phyloP scores from a whole-genome alignment of 2,888 invertebrate species.

The Omphaloscelis lunosa region DNA sequence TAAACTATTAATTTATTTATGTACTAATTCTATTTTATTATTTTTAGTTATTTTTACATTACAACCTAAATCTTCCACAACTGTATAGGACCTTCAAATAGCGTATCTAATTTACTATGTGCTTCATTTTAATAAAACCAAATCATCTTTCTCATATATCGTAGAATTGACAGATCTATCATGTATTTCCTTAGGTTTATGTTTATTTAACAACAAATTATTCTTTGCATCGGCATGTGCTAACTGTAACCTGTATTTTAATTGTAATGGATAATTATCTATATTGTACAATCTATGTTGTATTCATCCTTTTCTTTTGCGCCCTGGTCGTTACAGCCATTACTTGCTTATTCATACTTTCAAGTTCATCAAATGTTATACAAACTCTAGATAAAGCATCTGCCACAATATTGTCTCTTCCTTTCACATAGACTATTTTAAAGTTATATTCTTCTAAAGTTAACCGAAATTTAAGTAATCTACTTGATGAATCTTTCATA shows the following conservation, averaged over 20 bases:
- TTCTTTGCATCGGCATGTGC: conserved; percentile 27
- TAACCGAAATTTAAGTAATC: conserved; percentile 21
- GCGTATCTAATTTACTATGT: no score
- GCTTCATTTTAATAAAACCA: no score
- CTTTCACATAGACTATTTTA: conserved; percentile 5
- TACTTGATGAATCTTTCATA: conserved; percentile 21
- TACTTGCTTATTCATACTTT: conserved; percentile 6
- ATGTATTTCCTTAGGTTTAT: conserved; percentile 4
- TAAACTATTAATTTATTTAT: no score
- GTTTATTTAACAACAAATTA: conserved; percentile 24
- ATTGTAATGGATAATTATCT: conserved; percentile 21
- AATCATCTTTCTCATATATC: no score
- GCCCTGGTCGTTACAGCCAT: conserved; percentile 17
- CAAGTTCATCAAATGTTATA: conserved; percentile 10
- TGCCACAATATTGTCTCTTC: conserved; percentile 14
- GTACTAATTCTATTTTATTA: no score
- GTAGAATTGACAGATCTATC: conserved; percentile 5
- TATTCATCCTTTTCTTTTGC: conserved; percentile 2
- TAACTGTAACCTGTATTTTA: conserved; percentile 31
- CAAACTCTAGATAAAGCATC: conserved; percentile 20
- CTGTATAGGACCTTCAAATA: no score
- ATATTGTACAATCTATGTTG: conserved; percentile 13
- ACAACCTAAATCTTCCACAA: no score
- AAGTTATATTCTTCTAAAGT: conserved; percentile 16
- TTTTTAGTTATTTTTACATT: no score